Conservation (phyloP, 2,888 invertebrate species). For the Tineola bisselliella region DNA sequence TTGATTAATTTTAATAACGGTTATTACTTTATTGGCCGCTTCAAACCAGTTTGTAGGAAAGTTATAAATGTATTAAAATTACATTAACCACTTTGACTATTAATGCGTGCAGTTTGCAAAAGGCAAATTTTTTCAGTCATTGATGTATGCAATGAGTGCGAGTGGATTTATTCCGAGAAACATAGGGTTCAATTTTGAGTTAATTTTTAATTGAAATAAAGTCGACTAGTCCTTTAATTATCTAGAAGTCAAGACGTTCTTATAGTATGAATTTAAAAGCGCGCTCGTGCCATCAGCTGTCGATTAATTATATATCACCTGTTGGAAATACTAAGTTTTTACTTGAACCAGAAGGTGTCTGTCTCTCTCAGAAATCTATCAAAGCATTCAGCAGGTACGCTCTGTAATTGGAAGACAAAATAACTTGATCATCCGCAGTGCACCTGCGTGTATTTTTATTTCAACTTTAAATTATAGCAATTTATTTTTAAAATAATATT, state of each 20-base stretch:
- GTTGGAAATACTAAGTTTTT: constrained; percentile 23
- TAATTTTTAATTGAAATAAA: too few species aligned
- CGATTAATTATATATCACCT: constrained; percentile 50
- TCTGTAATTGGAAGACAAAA: constrained; percentile 6
- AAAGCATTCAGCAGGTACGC: constrained; percentile 1
- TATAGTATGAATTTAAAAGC: not conserved
- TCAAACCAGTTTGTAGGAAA: constrained; percentile 11
- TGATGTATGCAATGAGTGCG: not conserved
- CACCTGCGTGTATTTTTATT: constrained; percentile 7
- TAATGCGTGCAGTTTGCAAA: not conserved
- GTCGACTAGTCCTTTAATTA: not conserved
- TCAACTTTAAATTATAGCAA: not conserved
- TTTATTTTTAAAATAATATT: too few species aligned
- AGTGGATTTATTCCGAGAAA: not conserved
- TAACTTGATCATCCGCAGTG: not conserved
- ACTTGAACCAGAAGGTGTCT: constrained; percentile 13
- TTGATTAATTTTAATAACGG: constrained; percentile 1
- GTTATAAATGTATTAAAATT: constrained; percentile 6
- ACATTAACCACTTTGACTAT: not conserved
- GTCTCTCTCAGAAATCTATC: constrained; percentile 6
- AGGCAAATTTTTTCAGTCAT: not conserved
- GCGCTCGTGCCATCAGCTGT: constrained; percentile 34
- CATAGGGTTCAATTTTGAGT: too few species aligned
- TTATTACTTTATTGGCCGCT: constrained; percentile 5
- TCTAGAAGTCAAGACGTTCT: not conserved